Base-by-base conservation (phyloP, 2,888 invertebrate genomes). In the Autographa pulchrina region DNA sequence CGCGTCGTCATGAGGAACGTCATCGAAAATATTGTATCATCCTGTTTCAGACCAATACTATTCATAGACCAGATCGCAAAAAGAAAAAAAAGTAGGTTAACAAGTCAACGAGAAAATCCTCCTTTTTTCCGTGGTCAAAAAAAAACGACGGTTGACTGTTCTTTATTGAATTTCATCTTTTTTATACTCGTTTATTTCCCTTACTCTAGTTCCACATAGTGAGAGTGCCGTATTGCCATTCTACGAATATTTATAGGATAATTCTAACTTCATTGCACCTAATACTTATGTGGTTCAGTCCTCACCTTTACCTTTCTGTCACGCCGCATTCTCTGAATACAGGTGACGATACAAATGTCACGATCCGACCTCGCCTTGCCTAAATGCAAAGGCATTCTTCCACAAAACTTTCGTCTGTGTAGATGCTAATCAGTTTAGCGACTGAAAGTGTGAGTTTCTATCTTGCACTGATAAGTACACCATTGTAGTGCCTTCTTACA, bases 371-470 rank as follows among this genome's bases (percentile, higher is more conserved):
- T 56, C 54, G 25, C 25, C 54, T 56, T 56, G 25, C 54, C 54
- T 56, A 56, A 56, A 56, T 13, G 54, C 25, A 56, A 56, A 56
- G 54, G 54, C 54, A 56, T 25, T 56, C 54, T 25, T 56, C 25
- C 54, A 25, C 18, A 48, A 48, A 48, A 48, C 48, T 48, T 48
- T 48, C 48, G 48, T 48, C 48, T 48, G n/a, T 48, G 8, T 3
- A 43, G 16, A 48, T 48, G 48, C 48, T 48, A 48, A 48, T 48
- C 48, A 48, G n/a, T 48, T 48, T 48, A 48, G 48, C 48, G 48
- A 48, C 48, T 48, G 48, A 48, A 48, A 48, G 48, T 48, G 48
- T n/a, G 48, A 48, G 16, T 48, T 48, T 48, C n/a, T 48, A 38
- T 38, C 38, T 9, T 11, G 38, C 38, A 38, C 35, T 35, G 35